These are phyloP conservation scores for Dioctria linearis DNA, from an alignment of 2,888 invertebrate genomes.

Conservation along the genomic window DNA sequence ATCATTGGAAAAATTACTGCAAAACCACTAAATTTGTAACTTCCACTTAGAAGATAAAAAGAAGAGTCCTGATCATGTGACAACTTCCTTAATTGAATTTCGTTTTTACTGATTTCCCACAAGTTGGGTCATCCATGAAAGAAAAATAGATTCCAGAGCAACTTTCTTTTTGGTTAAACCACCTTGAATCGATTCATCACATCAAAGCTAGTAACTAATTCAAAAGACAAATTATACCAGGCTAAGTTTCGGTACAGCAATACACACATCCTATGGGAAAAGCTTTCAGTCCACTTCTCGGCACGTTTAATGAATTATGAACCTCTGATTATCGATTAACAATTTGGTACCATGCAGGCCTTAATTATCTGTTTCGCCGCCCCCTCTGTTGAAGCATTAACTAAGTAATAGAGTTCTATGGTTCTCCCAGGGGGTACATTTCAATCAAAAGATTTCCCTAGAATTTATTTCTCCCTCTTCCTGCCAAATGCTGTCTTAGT, in stretches of 20 bases:
- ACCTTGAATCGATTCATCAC: conserved; percentile 49
- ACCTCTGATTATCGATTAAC: conserved; percentile 53
- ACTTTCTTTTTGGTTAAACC: not conserved
- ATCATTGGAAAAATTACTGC: no score
- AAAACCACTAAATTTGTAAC: no score
- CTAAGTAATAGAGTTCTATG: not conserved
- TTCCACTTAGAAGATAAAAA: no score
- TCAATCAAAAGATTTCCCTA: not conserved
- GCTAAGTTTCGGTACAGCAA: not conserved
- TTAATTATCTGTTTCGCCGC: conserved; percentile 37
- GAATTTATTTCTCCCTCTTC: no score
- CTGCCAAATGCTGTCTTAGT: no score
- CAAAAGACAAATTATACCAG: conserved; percentile 50
- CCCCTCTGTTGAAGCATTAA: not conserved
- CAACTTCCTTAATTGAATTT: no score
- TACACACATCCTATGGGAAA: not conserved
- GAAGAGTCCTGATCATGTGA: no score
- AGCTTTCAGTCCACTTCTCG: conserved; percentile 5
- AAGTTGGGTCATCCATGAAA: no score
- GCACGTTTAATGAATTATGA: conserved; percentile 51
- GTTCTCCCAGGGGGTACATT: not conserved
- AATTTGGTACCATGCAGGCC: conserved; percentile 39
- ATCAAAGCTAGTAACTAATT: conserved; percentile 37
- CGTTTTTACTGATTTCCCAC: no score
- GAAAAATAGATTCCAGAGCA: not conserved